These are phyloP conservation scores for Drosophila novamexicana DNA, from an alignment of 1,140 invertebrate genomes.

Conservation along the genomic window DNA sequence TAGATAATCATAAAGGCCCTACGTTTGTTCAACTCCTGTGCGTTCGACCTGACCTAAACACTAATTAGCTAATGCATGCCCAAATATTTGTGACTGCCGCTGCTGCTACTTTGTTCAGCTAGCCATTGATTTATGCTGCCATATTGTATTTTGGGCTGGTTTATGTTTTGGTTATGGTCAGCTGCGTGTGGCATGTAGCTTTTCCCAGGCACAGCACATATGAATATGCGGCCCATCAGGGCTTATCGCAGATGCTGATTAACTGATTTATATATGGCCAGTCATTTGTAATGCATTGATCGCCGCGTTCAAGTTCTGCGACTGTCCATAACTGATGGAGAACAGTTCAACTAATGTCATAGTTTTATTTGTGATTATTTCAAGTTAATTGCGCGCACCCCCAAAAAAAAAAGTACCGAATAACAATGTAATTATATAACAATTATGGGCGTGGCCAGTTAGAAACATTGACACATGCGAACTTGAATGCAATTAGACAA, in stretches of 20 bases:
- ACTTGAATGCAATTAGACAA: slow-evolving; percentile 42
- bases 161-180: slow-evolving; percentile 60
- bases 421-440: slow-evolving; percentile 72
- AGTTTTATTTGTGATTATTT: slow-evolving; percentile 19
- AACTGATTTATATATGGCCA: slow-evolving; percentile 76
- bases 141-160: slow-evolving; percentile 57
- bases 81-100: slow-evolving; percentile 44
- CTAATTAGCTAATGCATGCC: slow-evolving; percentile 69
- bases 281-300: slow-evolving; percentile 81
- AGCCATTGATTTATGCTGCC: slow-evolving; percentile 70
- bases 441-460: slow-evolving; percentile 56
- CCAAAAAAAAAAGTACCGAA: slow-evolving; percentile 11
- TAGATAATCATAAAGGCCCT: slow-evolving; percentile 32
- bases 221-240: slow-evolving; percentile 7
- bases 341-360: slow-evolving; percentile 59
- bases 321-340: slow-evolving; percentile 4
- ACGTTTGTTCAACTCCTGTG: background rate
- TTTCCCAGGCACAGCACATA: slow-evolving; percentile 31
- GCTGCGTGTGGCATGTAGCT: slow-evolving; percentile 47
- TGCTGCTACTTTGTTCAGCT: slow-evolving; percentile 9
- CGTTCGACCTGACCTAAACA: slow-evolving; percentile 11
- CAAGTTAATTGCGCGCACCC: slow-evolving; percentile 50
- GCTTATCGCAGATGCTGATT: slow-evolving; percentile 77
- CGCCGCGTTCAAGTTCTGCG: slow-evolving; percentile 36
- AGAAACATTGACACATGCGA: slow-evolving; percentile 26